A percentile compares a stretch with the other conserved stretches of the same genome.
Conservation (phyloP, 2,888 invertebrate species). For the Scaptomyza parva region DNA sequence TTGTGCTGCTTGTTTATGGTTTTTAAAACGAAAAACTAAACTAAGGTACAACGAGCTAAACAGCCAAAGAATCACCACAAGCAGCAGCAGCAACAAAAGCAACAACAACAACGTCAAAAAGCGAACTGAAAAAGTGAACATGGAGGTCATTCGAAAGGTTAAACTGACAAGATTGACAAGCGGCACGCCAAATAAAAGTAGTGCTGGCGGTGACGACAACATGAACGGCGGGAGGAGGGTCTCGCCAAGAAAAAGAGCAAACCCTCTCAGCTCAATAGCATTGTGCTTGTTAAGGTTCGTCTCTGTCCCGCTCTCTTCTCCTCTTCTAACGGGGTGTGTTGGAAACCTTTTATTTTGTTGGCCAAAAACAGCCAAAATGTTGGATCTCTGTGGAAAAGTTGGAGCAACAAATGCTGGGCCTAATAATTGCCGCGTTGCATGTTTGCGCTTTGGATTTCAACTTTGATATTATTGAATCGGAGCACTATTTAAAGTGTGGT, state of each 20-base stretch:
- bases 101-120: conserved; percentile 25
- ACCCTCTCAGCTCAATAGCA: neutral
- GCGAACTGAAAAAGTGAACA: conserved; percentile 53
- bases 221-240: conserved; percentile 19
- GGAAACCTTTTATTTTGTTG: conserved; percentile 57
- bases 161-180: conserved; percentile 78
- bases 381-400: conserved; percentile 30
- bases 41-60: conserved; percentile 20
- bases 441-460: conserved; percentile 64
- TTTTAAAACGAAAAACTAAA: conserved; percentile 1
- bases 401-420: conserved; percentile 26
- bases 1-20: conserved; percentile 2
- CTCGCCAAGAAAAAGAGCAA: conserved; percentile 5
- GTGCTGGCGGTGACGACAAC: conserved; percentile 51
- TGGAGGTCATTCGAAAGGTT: conserved; percentile 75
- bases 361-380: conserved; percentile 30
- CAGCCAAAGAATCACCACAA: conserved; percentile 33
- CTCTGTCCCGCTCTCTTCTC: neutral
- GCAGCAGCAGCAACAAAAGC: conserved; percentile 22
- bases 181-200: conserved; percentile 46
- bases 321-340: conserved; percentile 28
- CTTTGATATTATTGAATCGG: conserved; percentile 65
- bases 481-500: conserved; percentile 38
- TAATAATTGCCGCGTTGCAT: conserved; percentile 74
- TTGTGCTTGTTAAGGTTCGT: neutral